Conservation (phyloP, 2,797 vertebrate genomes). For the Bradypodion pumilum region DNA sequence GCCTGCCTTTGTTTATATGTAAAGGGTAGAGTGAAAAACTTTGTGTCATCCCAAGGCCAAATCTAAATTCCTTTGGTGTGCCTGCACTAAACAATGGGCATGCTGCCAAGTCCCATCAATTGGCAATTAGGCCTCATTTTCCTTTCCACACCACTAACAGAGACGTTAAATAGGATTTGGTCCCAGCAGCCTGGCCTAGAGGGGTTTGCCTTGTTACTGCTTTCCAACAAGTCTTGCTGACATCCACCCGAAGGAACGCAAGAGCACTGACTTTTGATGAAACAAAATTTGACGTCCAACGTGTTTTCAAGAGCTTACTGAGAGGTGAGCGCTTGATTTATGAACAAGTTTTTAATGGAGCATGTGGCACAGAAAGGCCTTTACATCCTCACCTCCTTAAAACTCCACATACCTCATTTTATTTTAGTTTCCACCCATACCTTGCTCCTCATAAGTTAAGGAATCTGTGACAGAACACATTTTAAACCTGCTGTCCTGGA, state of each 20-base stretch:
- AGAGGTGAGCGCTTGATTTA: conserved; percentile 24
- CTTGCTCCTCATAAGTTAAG: background rate
- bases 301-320: conserved; percentile 23
- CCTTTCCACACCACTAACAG: conserved; percentile 16
- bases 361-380: conserved; percentile 8
- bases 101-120: conserved; percentile 29
- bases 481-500: conserved; percentile 2
- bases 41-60: conserved; percentile 17
- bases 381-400: background rate
- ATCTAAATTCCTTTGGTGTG: conserved; percentile 27
- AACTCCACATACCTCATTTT: fast-evolving
- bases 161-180: conserved; percentile 24
- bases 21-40: conserved; percentile 20
- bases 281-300: conserved; percentile 20
- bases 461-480: background rate
- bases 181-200: conserved; percentile 17
- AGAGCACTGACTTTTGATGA: conserved; percentile 14
- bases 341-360: conserved; percentile 24
- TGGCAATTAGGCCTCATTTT: conserved; percentile 29
- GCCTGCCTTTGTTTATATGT: conserved; percentile 21
- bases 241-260: conserved; percentile 8
- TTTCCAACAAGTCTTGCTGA: conserved; percentile 17
- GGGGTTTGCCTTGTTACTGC: conserved; percentile 12
- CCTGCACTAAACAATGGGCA: background rate
- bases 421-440: background rate